Evolutionary conservation across 1,140 invertebrate genomes (phyloP).

Genomic region (Amyelois transitella): DNA sequence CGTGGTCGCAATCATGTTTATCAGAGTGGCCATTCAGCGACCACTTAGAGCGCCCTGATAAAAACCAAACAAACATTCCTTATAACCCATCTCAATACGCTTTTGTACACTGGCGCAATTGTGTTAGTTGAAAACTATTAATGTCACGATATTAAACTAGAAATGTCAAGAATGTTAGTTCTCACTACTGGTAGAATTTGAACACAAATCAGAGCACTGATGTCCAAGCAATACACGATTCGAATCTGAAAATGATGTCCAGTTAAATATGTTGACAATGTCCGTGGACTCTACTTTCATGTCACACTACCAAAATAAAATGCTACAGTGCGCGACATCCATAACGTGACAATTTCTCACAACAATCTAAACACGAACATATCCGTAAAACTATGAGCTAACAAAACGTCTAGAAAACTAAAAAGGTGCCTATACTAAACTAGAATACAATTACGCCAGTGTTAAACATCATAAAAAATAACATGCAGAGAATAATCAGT

Average conservation of each 20-base stretch:
- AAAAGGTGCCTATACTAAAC: slow-evolving; percentile 33
- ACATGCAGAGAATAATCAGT: slow-evolving; percentile 28
- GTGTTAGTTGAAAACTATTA: slow-evolving; percentile 35
- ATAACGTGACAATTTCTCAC: slow-evolving; percentile 30
- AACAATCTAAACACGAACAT: slow-evolving; percentile 32
- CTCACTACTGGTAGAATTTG: slow-evolving; percentile 44
- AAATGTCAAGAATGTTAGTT: slow-evolving; percentile 30
- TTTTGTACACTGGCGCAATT: slow-evolving; percentile 57
- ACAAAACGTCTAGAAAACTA: slow-evolving; percentile 28
- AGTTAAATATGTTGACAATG: slow-evolving; percentile 34
- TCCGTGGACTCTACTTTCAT: slow-evolving; percentile 7
- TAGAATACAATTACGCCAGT: slow-evolving; percentile 66
- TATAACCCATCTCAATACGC: slow-evolving; percentile 33
- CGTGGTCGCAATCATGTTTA: slow-evolving; percentile 11
- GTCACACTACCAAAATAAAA: slow-evolving; percentile 22
- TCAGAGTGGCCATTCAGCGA: slow-evolving; percentile 35
- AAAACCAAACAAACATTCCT: slow-evolving; percentile 44
- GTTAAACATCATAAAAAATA: slow-evolving; percentile 13
- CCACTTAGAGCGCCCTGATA: slow-evolving; percentile 56
- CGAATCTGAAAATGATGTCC: slow-evolving; percentile 55
- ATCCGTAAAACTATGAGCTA: slow-evolving; percentile 22
- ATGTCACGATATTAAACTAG: slow-evolving; percentile 18
- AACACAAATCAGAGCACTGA: slow-evolving; percentile 39
- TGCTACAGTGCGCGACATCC: slow-evolving; percentile 41
- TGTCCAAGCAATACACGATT: slow-evolving; percentile 44